phyloP scores from a whole-genome alignment of 2,888 invertebrate species.

The Plebejus melissa region DNA sequence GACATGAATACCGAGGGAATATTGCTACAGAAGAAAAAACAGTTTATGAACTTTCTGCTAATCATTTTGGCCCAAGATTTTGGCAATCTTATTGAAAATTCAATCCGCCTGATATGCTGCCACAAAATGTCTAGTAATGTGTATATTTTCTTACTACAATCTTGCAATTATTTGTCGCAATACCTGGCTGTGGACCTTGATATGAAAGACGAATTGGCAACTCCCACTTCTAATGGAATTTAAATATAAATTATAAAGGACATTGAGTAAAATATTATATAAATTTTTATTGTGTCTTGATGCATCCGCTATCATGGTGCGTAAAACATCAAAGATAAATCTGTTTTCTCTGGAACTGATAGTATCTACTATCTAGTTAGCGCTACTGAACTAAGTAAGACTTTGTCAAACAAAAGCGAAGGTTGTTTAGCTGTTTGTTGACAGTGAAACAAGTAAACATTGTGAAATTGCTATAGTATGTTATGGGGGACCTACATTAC shows the following conservation, averaged over 20 bases:
- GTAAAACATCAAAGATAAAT: background rate
- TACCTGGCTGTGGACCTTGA: conserved; percentile 45
- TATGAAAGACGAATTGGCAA: conserved; percentile 31
- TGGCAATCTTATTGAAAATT: conserved; percentile 48
- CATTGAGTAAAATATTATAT: background rate
- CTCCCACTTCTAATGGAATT: background rate
- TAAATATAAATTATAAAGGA: background rate
- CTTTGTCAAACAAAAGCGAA: conserved; percentile 3
- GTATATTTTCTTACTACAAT: conserved; percentile 55
- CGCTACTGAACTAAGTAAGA: conserved; percentile 1
- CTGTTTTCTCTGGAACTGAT: background rate
- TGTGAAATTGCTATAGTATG: too few relatives aligned
- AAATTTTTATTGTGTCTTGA: too few relatives aligned
- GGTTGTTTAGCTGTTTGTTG: background rate
- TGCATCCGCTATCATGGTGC: background rate
- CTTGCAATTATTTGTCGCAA: conserved; percentile 45
- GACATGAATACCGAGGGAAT: conserved; percentile 35
- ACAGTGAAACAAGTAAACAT: background rate
- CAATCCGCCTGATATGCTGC: conserved; percentile 48
- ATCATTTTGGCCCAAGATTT: conserved; percentile 50
- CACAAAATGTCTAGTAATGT: conserved; percentile 55
- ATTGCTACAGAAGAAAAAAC: conserved; percentile 38
- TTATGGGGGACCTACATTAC: too few relatives aligned
- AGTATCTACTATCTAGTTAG: background rate
- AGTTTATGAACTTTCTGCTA: conserved; percentile 47